These are phyloP conservation scores for Tragelaphus buxtoni DNA, from an alignment of 2,113 vertebrate species.

Conservation along the genomic window DNA sequence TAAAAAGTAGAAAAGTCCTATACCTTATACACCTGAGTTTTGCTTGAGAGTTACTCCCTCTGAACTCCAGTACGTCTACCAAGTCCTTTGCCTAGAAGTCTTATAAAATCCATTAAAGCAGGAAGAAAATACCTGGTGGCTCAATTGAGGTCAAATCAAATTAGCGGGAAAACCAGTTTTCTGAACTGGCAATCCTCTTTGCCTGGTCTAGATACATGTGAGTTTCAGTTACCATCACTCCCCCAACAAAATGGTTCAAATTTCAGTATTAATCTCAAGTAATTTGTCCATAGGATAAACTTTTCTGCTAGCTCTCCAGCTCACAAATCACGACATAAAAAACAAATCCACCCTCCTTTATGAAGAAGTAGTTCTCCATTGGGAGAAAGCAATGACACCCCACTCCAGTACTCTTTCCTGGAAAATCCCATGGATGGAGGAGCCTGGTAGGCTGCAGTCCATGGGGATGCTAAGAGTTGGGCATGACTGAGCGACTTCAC, in stretches of 20 bases:
- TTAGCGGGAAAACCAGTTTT: not conserved
- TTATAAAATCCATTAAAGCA: not conserved
- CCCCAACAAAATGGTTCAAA: not conserved
- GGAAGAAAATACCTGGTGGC: not conserved
- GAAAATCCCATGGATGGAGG: no score
- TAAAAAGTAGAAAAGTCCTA: not conserved
- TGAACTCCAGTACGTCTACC: not conserved
- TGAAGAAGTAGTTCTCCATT: not conserved
- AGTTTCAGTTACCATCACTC: not conserved
- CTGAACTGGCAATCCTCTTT: not conserved
- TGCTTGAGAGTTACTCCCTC: not conserved
- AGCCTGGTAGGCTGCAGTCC: no score
- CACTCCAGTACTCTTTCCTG: no score
- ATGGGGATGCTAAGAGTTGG: no score
- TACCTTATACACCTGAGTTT: not conserved
- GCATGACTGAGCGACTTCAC: no score
- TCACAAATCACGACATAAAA: not conserved
- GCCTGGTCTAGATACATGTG: not conserved
- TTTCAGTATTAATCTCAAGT: not conserved
- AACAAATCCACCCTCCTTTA: not conserved
- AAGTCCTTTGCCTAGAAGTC: not conserved
- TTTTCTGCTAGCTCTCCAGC: not conserved
- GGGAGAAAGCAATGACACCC: no score
- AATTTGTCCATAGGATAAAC: not conserved
- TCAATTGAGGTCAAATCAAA: not conserved